Percentiles rank a stretch among this genome's conserved stretches.
Conservation (phyloP, 2,113 vertebrate genomes). For the Setophaga kirtlandii region DNA sequence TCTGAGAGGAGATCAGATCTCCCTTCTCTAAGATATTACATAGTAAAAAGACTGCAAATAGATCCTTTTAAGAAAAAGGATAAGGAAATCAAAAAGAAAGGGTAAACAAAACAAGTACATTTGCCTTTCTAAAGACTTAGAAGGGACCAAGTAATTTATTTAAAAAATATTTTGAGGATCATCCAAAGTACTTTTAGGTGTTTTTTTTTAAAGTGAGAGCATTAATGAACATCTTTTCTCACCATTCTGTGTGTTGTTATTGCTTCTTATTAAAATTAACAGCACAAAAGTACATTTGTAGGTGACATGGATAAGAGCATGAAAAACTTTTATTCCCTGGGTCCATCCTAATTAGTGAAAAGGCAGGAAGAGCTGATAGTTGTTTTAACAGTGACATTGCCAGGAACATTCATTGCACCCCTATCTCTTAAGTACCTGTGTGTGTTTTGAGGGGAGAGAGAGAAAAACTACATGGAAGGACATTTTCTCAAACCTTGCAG, state of each 20-base stretch:
- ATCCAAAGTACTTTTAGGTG: background rate
- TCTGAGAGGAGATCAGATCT: background rate
- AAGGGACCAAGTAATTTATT: background rate
- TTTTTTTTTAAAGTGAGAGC: background rate
- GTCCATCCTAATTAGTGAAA: background rate
- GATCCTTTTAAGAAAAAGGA: no score
- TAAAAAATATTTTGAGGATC: background rate
- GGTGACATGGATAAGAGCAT: background rate
- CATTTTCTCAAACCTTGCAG: background rate
- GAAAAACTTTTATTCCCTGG: background rate
- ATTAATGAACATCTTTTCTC: background rate
- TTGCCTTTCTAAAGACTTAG: background rate
- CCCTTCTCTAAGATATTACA: background rate
- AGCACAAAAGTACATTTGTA: background rate
- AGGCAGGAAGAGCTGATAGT: background rate
- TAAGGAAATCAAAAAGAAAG: no score
- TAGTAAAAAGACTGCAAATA: background rate
- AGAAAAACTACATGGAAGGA: background rate
- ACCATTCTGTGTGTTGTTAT: background rate
- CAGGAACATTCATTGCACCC: background rate
- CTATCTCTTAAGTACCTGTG: rapidly evolving
- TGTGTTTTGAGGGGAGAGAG: no score
- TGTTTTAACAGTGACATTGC: background rate
- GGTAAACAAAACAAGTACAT: background rate
- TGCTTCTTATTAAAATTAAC: background rate